These are phyloP conservation scores for Heterodera schachtii DNA, from an alignment of 1,140 invertebrate genomes.

Conservation along the genomic window DNA sequence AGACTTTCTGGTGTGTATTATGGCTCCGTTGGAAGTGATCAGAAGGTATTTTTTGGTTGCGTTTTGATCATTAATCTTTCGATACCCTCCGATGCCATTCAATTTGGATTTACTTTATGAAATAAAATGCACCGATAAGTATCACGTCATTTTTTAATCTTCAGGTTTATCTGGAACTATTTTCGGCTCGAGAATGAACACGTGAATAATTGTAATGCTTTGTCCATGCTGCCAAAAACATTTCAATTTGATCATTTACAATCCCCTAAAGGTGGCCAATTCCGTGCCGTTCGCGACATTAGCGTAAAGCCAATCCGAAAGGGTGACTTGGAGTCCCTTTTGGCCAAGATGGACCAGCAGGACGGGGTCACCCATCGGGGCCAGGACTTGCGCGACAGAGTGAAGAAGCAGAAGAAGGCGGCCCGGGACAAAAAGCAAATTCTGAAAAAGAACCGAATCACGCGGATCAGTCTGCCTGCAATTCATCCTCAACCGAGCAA, in stretches of 20 bases:
- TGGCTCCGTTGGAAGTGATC: conserved; percentile 90
- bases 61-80: background rate
- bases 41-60: conserved; percentile 69
- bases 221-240: conserved; percentile 65
- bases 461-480: conserved; percentile 47
- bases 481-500: conserved; percentile 43
- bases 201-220: conserved; percentile 84
- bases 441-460: conserved; percentile 57
- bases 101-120: too few species aligned
- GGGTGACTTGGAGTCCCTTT: conserved; percentile 56
- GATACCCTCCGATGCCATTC: too few species aligned
- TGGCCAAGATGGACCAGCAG: conserved; percentile 59
- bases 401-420: conserved; percentile 65
- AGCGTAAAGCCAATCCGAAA: conserved; percentile 84
- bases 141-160: conserved; percentile 61
- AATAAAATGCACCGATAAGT: too few species aligned
- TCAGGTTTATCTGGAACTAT: conserved; percentile 94
- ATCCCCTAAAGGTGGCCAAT: conserved; percentile 72
- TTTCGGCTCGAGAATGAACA: conserved; percentile 99
- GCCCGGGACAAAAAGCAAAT: conserved; percentile 57
- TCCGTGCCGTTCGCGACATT: conserved; percentile 95
- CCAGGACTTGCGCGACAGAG: conserved; percentile 59
- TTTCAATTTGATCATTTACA: background rate
- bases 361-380: conserved; percentile 64
- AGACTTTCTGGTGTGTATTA: conserved; percentile 84